Base-by-base conservation (phyloP, 2,797 vertebrate species). In the Lepus townsendii region DNA sequence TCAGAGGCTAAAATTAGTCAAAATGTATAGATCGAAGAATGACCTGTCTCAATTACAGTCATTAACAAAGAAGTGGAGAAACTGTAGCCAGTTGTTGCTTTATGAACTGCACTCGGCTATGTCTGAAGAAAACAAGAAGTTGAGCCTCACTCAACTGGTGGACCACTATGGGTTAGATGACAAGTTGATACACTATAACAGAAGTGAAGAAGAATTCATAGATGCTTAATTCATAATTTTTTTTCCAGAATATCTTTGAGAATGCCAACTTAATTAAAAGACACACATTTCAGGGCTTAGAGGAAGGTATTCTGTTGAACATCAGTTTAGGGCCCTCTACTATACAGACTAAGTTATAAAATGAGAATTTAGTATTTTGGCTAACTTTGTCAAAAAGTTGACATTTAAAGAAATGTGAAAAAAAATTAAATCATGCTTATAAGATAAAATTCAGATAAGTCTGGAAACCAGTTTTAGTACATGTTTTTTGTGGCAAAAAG, bases 21-120 rank as follows among this genome's bases (percentile, higher is more conserved):
- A 99, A 96, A 98, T 98, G 98, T 99, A 99, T 89, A 97, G 98
- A 95, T 98, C 98, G 91, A 99, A 99, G 99, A 99, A 99, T 97
- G 98, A 99, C 96, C 97, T 99, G 94, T 97, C 97, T 5, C 98
- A 99, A 95, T 98, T 99, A 65, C 98, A 99, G 88, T 97, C 94
- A 47, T 97, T 99, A 97, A 99, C 99, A 96, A 97, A 96, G 93
- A 99, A 99, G 97, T 99, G 99, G 99, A 98, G 99, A 91, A 98
- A 96, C 2, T 99, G 99, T 96, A 98, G 98, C 91, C 99, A 99
- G 97, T 97, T 98, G 66, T 98, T 99, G 24, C 98, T 99, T 0
- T 98, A 98, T 71, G 99, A 99, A 95, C 98, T 99, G 20, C 99
- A 99, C 97, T 98, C 98, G 0, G 98, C 98, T 3, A 96, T 99